phyloP scores from a whole-genome alignment of 2,113 vertebrate species.

The Globicephala melas region DNA sequence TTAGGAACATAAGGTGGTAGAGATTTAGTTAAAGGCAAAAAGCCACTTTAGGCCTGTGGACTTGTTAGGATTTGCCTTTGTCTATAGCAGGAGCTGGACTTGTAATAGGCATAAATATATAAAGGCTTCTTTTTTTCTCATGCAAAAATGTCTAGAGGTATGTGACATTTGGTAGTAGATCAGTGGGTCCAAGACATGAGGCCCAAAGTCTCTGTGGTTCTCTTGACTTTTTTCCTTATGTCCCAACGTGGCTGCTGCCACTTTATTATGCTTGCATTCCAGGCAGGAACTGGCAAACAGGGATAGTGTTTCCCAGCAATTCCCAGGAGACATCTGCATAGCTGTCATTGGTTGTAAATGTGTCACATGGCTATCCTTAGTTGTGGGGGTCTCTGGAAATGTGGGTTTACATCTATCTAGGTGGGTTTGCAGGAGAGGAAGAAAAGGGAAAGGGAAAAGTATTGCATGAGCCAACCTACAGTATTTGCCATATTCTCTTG shows the following conservation, averaged over 20 bases:
- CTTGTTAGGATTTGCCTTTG: background rate
- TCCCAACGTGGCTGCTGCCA: background rate
- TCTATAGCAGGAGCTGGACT: background rate
- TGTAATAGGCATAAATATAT: background rate
- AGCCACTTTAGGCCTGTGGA: background rate
- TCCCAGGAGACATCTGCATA: background rate
- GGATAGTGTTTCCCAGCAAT: background rate
- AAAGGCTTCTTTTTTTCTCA: background rate
- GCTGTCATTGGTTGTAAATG: background rate
- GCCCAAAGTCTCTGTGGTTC: background rate
- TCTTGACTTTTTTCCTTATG: background rate
- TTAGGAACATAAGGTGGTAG: background rate
- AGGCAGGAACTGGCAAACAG: background rate
- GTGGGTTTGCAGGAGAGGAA: background rate
- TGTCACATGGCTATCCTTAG: background rate
- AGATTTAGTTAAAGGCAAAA: conserved; percentile 25
- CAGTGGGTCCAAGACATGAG: background rate
- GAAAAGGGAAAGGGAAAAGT: background rate
- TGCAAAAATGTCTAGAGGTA: background rate
- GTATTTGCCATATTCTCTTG: background rate
- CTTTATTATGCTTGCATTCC: background rate
- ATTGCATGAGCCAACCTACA: background rate
- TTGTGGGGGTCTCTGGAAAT: background rate
- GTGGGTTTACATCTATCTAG: background rate
- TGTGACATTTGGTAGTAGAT: background rate